Evolutionary conservation across 2,888 invertebrate species (phyloP).

Genomic region (Platycheirus rosarum): DNA sequence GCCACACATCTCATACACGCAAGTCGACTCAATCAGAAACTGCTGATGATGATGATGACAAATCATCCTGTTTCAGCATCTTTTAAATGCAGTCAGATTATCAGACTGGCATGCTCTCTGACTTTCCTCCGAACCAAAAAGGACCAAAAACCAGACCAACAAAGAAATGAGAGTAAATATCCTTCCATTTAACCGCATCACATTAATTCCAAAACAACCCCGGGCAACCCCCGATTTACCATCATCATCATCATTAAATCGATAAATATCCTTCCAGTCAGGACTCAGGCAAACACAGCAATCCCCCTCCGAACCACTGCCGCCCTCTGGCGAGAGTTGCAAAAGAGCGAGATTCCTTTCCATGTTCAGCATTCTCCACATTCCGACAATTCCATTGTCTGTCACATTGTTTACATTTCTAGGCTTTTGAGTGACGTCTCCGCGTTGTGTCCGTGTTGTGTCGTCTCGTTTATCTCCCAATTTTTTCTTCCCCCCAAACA

Average conservation of each 20-base stretch:
- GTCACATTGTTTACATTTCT: conserved; percentile 74
- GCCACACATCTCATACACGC: conserved; percentile 15
- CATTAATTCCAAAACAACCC: conserved; percentile 67
- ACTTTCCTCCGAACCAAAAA: conserved; percentile 2
- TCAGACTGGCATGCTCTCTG: conserved; percentile 44
- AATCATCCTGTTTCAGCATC: conserved; percentile 31
- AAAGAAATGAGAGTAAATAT: conserved; percentile 39
- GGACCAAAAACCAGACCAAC: not conserved
- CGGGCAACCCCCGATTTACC: conserved; percentile 19
- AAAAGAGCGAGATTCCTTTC: conserved; percentile 73
- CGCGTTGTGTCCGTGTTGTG: conserved; percentile 70
- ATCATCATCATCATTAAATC: conserved; percentile 59
- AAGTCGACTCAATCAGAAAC: conserved; percentile 45
- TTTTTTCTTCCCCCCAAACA: conserved; percentile 72
- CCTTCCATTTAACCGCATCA: conserved; percentile 73
- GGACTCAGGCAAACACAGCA: conserved; percentile 1
- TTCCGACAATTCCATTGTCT: conserved; percentile 74
- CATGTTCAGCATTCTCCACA: conserved; percentile 73
- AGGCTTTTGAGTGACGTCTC: conserved; percentile 73
- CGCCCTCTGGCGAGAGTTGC: conserved; percentile 4
- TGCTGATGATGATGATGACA: conserved; percentile 61
- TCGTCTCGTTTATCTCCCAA: conserved; percentile 74
- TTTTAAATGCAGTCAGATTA: conserved; percentile 54
- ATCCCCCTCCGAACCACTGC: not conserved
- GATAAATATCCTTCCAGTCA: conserved; percentile 73